These are phyloP conservation scores for Dicycla oo DNA, from an alignment of 2,888 invertebrate genomes.

Conservation along the genomic window DNA sequence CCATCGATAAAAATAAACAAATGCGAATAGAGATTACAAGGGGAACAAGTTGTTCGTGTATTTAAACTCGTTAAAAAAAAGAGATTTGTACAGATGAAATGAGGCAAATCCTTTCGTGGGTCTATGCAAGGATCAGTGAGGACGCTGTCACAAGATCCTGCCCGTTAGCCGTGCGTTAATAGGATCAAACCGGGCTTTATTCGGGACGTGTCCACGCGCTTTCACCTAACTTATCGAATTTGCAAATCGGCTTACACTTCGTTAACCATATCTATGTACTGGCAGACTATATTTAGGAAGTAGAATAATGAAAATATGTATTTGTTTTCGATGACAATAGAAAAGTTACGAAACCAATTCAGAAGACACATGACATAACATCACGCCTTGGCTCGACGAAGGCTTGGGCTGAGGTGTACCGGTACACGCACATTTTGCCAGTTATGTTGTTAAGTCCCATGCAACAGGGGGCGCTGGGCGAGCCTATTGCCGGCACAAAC, in stretches of 20 bases:
- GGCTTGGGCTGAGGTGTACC: no score
- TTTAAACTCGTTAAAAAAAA: conserved; percentile 66
- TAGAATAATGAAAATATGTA: conserved; percentile 10
- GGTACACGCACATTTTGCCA: no score
- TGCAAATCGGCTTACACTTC: conserved; percentile 89
- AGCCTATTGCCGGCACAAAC: no score
- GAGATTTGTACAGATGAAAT: conserved; percentile 70
- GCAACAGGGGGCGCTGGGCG: no score
- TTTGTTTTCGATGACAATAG: not conserved
- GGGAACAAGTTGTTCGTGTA: conserved; percentile 57
- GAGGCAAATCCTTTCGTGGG: conserved; percentile 73
- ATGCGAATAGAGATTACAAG: conserved; percentile 69
- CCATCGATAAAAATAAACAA: conserved; percentile 74
- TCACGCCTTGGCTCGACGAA: no score
- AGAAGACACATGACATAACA: no score
- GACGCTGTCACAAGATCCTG: conserved; percentile 84
- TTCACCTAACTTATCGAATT: conserved; percentile 89
- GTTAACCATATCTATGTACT: conserved; percentile 78
- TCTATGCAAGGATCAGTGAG: conserved; percentile 79
- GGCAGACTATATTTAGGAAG: conserved; percentile 40
- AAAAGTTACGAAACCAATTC: not conserved
- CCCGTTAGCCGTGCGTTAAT: conserved; percentile 89
- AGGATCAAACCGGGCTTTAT: conserved; percentile 89
- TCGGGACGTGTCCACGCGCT: conserved; percentile 88
- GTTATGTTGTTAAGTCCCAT: no score